Percentiles rank a stretch among this genome's conserved stretches.
These are phyloP conservation scores for Omphaloscelis lunosa DNA, from an alignment of 2,888 invertebrate species.

Conservation along the genomic window DNA sequence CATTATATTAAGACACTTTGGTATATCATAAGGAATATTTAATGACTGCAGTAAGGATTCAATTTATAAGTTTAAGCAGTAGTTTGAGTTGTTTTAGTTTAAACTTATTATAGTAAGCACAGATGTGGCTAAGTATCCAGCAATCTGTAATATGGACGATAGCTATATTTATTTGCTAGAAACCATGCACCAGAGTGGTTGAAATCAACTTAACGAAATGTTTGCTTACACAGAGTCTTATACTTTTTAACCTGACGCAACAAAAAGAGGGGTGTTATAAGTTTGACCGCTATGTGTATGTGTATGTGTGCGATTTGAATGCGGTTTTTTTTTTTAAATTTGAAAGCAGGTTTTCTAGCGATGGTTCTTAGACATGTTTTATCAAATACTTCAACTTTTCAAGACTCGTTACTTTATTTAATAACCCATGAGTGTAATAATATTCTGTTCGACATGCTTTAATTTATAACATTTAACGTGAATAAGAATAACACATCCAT, in stretches of 20 bases:
- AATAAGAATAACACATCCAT: not conserved
- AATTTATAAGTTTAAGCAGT: constrained; percentile 20
- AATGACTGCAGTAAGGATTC: constrained; percentile 15
- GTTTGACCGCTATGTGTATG: too few species aligned
- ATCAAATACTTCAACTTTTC: not conserved
- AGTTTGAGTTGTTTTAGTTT: constrained; percentile 6
- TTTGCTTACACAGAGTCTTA: not conserved
- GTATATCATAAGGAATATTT: constrained; percentile 29
- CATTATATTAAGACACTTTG: constrained; percentile 17
- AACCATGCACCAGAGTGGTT: not conserved
- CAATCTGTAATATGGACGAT: not conserved
- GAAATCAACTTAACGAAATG: not conserved
- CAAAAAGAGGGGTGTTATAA: too few species aligned
- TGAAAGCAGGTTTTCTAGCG: too few species aligned
- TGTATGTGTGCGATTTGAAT: too few species aligned
- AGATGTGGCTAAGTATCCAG: not conserved
- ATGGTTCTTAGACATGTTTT: too few species aligned
- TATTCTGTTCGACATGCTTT: not conserved
- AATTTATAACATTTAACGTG: not conserved
- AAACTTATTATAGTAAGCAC: not conserved
- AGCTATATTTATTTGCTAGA: not conserved
- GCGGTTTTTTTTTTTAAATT: too few species aligned
- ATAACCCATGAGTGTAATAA: not conserved
- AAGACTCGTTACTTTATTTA: too few species aligned
- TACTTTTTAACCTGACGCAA: not conserved